Evolutionary conservation across 2,888 invertebrate species (phyloP).

Genomic region (Alsophila aescularia): DNA sequence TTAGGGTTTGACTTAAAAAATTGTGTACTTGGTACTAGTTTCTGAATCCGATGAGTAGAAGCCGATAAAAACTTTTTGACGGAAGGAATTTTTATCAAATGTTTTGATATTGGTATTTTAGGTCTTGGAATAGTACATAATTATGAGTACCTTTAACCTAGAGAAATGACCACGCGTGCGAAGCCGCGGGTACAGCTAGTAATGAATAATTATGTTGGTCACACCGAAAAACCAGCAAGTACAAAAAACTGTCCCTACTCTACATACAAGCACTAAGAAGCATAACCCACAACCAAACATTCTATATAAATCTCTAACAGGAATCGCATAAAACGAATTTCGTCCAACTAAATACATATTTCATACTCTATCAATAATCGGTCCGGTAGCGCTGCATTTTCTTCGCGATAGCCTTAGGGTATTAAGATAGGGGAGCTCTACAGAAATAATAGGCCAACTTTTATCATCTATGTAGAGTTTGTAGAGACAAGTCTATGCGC

Average conservation of each 20-base stretch:
- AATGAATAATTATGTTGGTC: too few species aligned
- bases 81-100: too few species aligned
- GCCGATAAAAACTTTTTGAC: too few species aligned
- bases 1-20: too few species aligned
- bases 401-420: conserved; percentile 50
- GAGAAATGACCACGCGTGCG: too few species aligned
- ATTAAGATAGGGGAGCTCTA: conserved; percentile 44
- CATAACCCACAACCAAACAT: conserved; percentile 10
- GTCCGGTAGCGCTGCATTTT: conserved; percentile 33
- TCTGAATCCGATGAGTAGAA: too few species aligned
- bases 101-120: too few species aligned
- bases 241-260: not conserved
- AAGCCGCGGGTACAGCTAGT: too few species aligned
- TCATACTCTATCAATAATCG: conserved; percentile 63
- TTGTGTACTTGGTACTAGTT: too few species aligned
- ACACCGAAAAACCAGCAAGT: not conserved
- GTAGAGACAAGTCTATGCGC: conserved; percentile 55
- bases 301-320: conserved; percentile 16
- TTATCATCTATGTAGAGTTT: conserved; percentile 55
- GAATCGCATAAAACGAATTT: conserved; percentile 42
- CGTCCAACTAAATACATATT: conserved; percentile 76
- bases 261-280: not conserved
- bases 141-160: too few species aligned
- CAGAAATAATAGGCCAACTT: conserved; percentile 75
- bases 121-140: too few species aligned